Percentiles rank a stretch among this genome's conserved stretches.
Evolutionary conservation across 2,888 invertebrate genomes (phyloP).

Genomic region (Lapara coniferarum): DNA sequence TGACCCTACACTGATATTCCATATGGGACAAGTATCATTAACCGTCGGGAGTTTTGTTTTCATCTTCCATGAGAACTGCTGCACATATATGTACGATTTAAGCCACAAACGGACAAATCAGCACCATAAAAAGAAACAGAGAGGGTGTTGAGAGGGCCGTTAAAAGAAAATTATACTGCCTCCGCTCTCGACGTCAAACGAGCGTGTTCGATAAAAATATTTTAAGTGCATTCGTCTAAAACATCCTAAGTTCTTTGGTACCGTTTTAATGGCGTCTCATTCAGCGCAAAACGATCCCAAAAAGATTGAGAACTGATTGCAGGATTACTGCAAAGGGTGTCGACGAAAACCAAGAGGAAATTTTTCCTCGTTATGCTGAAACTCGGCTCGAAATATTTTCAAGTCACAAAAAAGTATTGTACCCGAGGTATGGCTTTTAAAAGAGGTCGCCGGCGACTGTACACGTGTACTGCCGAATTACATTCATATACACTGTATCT

Average conservation of each 20-base stretch:
- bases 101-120: background rate
- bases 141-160: background rate
- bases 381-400: constrained; percentile 24
- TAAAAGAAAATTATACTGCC: constrained; percentile 21
- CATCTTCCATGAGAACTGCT: too few relatives aligned
- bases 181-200: constrained; percentile 25
- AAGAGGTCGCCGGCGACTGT: background rate
- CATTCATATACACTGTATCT: background rate
- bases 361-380: constrained; percentile 25
- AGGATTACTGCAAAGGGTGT: constrained; percentile 53
- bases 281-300: constrained; percentile 30
- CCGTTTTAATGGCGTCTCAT: constrained; percentile 21
- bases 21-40: too few relatives aligned
- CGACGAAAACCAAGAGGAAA: constrained; percentile 41
- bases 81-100: too few relatives aligned
- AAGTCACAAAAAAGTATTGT: constrained; percentile 11
- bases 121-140: background rate
- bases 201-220: constrained; percentile 20
- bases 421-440: constrained; percentile 1
- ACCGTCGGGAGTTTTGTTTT: too few relatives aligned
- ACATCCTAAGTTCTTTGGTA: constrained; percentile 22
- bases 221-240: constrained; percentile 25
- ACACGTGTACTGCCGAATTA: background rate
- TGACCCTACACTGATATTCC: too few relatives aligned
- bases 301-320: constrained; percentile 58